Conservation (phyloP, 2,797 vertebrate genomes). For the Gymnocypris eckloni region DNA sequence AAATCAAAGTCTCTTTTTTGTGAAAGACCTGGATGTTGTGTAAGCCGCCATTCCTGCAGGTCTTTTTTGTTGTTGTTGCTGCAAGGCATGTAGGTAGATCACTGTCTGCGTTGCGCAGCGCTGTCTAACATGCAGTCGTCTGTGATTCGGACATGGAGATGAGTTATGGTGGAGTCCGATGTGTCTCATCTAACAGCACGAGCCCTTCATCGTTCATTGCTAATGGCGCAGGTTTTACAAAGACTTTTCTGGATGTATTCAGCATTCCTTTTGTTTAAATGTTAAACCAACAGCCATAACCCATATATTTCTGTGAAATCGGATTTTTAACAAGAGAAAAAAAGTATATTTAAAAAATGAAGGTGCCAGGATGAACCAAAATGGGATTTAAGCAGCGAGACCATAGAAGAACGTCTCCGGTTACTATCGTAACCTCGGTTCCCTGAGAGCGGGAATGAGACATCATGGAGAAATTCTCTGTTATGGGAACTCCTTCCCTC, state of each 20-base stretch:
- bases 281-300: not conserved
- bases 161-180: conserved; percentile 37
- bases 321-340: not conserved
- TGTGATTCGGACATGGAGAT: conserved; percentile 24
- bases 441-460: no score
- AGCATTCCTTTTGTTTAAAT: not conserved
- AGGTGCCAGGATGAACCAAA: not conserved
- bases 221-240: conserved; percentile 22
- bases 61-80: conserved; percentile 32
- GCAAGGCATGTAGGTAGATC: conserved; percentile 26
- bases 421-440: no score
- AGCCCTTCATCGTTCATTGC: conserved; percentile 43
- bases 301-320: not conserved
- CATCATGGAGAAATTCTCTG: no score
- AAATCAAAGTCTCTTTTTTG: conserved; percentile 43
- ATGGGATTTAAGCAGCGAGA: not conserved
- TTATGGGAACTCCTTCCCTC: no score
- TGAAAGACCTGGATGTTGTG: conserved; percentile 35
- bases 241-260: not conserved
- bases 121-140: conserved; percentile 11
- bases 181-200: conserved; percentile 38
- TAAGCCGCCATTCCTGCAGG: conserved; percentile 10
- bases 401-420: no score
- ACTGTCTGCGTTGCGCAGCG: not conserved
- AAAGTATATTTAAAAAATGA: not conserved